Conservation (phyloP, 2,888 invertebrate species). For the Bombyx huttoni region DNA sequence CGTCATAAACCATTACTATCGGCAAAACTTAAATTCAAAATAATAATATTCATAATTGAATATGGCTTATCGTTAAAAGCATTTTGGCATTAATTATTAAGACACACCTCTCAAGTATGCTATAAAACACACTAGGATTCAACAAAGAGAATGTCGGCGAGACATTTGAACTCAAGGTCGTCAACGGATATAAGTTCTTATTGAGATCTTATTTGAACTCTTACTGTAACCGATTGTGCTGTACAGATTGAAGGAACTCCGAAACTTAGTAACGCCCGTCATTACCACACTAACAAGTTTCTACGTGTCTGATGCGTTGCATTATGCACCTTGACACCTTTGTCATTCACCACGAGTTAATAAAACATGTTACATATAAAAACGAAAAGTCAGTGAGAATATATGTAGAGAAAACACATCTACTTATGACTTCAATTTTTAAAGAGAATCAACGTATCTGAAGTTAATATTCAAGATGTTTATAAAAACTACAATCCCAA, state of each 20-base stretch:
- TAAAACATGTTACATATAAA: neutral
- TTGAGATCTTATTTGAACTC: neutral
- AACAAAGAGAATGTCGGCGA: slow-evolving; percentile 41
- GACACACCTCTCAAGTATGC: slow-evolving; percentile 6
- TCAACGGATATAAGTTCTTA: slow-evolving; percentile 11
- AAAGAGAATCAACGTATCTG: too few species aligned
- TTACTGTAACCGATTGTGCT: neutral
- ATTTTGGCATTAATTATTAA: neutral
- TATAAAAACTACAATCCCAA: too few species aligned
- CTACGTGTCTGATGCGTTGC: slow-evolving; percentile 21
- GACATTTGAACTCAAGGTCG: slow-evolving; percentile 37
- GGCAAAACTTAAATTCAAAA: neutral
- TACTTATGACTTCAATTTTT: neutral
- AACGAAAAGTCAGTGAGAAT: neutral
- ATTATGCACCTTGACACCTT: slow-evolving; percentile 47
- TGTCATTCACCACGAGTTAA: slow-evolving; percentile 9
- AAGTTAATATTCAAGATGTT: too few species aligned
- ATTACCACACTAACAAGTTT: slow-evolving; percentile 4
- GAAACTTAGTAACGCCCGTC: slow-evolving; percentile 2
- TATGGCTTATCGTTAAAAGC: neutral
- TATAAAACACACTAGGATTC: slow-evolving; percentile 22
- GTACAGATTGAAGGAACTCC: neutral
- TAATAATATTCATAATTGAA: neutral
- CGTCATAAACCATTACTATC: too few species aligned
- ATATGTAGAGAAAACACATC: neutral